Percentiles rank a stretch among this genome's conserved stretches.
Conservation (phyloP, 2,888 invertebrate genomes). For the Notocelia uddmanniana region DNA sequence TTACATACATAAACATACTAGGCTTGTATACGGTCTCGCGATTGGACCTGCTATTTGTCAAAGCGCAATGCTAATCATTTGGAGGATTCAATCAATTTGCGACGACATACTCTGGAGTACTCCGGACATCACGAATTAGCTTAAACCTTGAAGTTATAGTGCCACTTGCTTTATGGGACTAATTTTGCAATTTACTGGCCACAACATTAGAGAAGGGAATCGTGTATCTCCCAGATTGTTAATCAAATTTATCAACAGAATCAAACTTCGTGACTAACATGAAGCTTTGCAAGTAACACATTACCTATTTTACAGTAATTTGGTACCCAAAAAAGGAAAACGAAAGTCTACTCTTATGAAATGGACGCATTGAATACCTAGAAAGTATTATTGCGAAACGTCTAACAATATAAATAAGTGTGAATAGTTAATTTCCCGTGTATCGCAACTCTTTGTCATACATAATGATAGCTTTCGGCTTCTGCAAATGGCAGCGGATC, state of each 20-base stretch:
- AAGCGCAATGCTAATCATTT: no score
- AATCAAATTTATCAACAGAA: constrained; percentile 17
- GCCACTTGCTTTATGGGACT: background rate
- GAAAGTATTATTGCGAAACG: constrained; percentile 23
- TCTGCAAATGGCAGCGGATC: background rate
- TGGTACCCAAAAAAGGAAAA: constrained; percentile 9
- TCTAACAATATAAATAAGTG: constrained; percentile 7
- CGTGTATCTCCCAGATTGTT: constrained; percentile 16
- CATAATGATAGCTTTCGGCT: constrained; percentile 4
- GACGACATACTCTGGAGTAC: no score
- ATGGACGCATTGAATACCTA: constrained; percentile 19
- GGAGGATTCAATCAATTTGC: no score
- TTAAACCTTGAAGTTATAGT: constrained; percentile 8
- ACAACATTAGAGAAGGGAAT: constrained; percentile 24
- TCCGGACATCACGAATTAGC: no score
- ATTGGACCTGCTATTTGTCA: no score
- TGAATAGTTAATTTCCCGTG: background rate
- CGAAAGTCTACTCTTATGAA: constrained; percentile 28
- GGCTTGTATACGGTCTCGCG: no score
- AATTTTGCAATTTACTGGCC: constrained; percentile 3
- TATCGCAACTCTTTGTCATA: background rate
- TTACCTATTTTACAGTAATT: constrained; percentile 29
- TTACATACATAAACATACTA: no score
- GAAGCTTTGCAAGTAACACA: constrained; percentile 4
- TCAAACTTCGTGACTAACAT: constrained; percentile 16